Evolutionary conservation across 2,888 invertebrate genomes (phyloP).

Genomic region (Brenthis hecate): DNA sequence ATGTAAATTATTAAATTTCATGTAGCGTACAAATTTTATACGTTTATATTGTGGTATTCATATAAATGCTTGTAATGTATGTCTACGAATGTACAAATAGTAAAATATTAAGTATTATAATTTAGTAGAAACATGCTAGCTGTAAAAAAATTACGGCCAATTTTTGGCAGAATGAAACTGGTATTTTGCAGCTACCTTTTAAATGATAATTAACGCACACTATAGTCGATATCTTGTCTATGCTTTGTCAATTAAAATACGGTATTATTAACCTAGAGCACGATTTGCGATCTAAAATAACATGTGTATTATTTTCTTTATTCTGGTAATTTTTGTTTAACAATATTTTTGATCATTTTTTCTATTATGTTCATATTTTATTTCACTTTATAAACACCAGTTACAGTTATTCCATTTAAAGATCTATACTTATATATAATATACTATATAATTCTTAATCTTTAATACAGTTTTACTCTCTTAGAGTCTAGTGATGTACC

Average conservation of each 20-base stretch:
- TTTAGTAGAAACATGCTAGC: constrained; percentile 1
- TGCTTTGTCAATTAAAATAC: constrained; percentile 5
- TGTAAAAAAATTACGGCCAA: not conserved
- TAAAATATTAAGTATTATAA: constrained; percentile 8
- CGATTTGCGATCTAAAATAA: constrained; percentile 1
- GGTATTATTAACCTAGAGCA: constrained; percentile 3
- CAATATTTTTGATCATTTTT: not conserved
- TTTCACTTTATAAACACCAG: too few relatives aligned
- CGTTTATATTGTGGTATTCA: constrained; percentile 41
- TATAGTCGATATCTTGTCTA: constrained; percentile 17
- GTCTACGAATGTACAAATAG: not conserved
- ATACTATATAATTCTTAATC: too few relatives aligned
- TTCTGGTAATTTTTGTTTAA: not conserved
- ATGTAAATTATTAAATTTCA: constrained; percentile 15
- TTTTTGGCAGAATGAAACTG: not conserved
- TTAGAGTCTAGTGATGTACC: too few relatives aligned
- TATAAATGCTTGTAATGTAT: constrained; percentile 22
- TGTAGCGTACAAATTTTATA: constrained; percentile 42
- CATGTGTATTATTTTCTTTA: not conserved
- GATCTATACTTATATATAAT: too few relatives aligned
- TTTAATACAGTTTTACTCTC: too few relatives aligned
- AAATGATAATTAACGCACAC: constrained; percentile 17
- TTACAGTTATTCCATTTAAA: too few relatives aligned
- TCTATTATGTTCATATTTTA: too few relatives aligned
- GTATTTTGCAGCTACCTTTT: not conserved